Evolutionary conservation across 2,113 vertebrate genomes (phyloP), one percentile per base, ranked within the genome.

Genomic region (Condylura cristata): DNA sequence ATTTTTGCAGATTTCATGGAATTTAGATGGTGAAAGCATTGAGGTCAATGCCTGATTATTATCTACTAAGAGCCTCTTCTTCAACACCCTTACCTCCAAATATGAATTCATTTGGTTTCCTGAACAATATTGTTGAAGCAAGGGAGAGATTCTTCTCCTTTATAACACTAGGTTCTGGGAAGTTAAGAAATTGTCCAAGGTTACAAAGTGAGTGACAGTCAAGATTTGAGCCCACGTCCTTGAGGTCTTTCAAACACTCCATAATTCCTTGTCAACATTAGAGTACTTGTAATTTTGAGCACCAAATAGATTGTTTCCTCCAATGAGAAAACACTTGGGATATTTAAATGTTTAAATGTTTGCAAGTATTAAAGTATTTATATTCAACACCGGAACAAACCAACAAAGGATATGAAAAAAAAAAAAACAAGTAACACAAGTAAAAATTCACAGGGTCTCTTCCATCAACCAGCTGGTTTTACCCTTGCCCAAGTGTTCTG

Each of bases 271-370:
- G 82, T 72, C 60, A 72, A 34, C 44, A 60, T 83, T 41, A 34
- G 37, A 28, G 28, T 9, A 93, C 9, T 41, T 60, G 84, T 89
- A 85, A 53, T 80, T 72, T 81, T 81, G 83, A 91, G 89, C 93
- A 14, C 37, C 44, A 22, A 20, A 56, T 78, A 53, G 10, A 72
- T 72, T 83, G 3, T 63, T 51, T 13, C 7, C 30, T 32, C 17
- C 74, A 79, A 89, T 88, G 37, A 75, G n/a, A 74, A 91, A 95
- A 72, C 70, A 92, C 20, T 65, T 44, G 34, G 22, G 16, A 26
- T 34, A 53, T n/a, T n/a, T n/a, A n/a, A n/a, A n/a, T n/a, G n/a
- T n/a, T n/a, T 60, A 37, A 89, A 71, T 74, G 13, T 82, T 88
- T 78, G 32, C 39, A 75, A 41, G 26, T 89, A 70, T 85, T 51